Evolutionary conservation across 2,797 vertebrate species (phyloP).

Genomic region (Pyrocephalus nanus): DNA sequence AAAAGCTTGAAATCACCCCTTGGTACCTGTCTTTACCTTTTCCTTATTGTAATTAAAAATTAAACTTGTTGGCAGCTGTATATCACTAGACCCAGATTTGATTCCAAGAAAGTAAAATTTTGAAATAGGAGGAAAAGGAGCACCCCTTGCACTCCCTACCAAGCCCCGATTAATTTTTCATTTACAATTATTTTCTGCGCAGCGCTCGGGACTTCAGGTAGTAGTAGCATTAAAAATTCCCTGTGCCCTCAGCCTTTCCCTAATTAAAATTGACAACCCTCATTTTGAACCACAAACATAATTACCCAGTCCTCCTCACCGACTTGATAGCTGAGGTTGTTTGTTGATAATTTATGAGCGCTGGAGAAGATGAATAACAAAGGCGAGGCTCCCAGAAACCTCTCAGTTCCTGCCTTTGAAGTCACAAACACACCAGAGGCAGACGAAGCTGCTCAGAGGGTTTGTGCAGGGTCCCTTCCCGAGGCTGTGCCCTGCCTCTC

Average conservation of each 20-base stretch:
- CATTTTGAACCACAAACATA: conserved; percentile 73
- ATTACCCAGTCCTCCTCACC: conserved; percentile 50
- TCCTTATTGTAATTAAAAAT: not conserved
- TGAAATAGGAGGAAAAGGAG: not conserved
- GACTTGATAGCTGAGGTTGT: conserved; percentile 50
- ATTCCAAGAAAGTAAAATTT: not conserved
- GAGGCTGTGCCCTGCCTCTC: not conserved
- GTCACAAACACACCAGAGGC: not conserved
- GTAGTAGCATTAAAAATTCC: conserved; percentile 64
- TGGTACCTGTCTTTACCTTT: accelerated
- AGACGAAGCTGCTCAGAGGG: not conserved
- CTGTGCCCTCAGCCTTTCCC: conserved; percentile 57
- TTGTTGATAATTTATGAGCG: conserved; percentile 75
- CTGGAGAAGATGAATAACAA: conserved; percentile 57
- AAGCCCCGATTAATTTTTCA: conserved; percentile 23
- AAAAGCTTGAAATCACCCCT: not conserved
- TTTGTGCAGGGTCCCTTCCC: not conserved
- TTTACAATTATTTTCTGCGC: conserved; percentile 23
- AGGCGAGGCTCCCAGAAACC: conserved; percentile 17
- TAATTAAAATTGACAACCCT: conserved; percentile 72
- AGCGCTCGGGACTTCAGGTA: not conserved
- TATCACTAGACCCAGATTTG: not conserved
- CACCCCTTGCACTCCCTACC: not conserved
- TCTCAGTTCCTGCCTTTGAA: conserved; percentile 68
- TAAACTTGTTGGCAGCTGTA: not conserved